A percentile compares a stretch with the other conserved stretches of the same genome.
Evolutionary conservation across 1,140 invertebrate genomes (phyloP).

Genomic region (Eciton burchellii): DNA sequence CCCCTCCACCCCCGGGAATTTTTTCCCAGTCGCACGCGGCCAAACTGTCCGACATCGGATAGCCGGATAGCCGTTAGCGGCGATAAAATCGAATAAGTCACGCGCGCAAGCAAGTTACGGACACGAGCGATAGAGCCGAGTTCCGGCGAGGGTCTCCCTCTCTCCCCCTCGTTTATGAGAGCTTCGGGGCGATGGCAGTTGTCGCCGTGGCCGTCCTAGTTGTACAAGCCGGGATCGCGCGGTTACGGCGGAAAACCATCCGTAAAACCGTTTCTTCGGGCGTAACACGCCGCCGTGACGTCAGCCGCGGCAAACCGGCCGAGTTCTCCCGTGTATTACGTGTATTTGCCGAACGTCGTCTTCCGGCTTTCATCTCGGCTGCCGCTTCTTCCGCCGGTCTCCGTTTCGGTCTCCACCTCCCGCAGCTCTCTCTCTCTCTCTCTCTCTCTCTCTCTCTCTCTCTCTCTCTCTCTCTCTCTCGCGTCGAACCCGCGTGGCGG

Average conservation of each 20-base stretch:
- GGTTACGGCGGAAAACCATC: conserved; percentile 54
- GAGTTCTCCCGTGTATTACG: conserved; percentile 50
- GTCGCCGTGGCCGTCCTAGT: conserved; percentile 52
- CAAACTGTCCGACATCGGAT: no score
- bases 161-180: background rate
- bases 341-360: conserved; percentile 60
- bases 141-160: background rate
- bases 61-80: background rate
- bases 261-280: conserved; percentile 61
- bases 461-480: no score
- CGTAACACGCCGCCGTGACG: conserved; percentile 50
- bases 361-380: conserved; percentile 37
- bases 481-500: no score
- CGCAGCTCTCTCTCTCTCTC: no score
- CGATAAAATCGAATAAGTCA: conserved; percentile 1
- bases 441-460: no score
- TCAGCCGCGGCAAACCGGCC: conserved; percentile 38
- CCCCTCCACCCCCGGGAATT: no score
- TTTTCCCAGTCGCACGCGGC: no score
- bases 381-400: conserved; percentile 19
- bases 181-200: conserved; percentile 41
- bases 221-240: conserved; percentile 41
- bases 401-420: conserved; percentile 17
- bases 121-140: background rate
- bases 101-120: background rate